phyloP scores from a whole-genome alignment of 2,888 invertebrate genomes.

The Rhagophthalmus giganteus region DNA sequence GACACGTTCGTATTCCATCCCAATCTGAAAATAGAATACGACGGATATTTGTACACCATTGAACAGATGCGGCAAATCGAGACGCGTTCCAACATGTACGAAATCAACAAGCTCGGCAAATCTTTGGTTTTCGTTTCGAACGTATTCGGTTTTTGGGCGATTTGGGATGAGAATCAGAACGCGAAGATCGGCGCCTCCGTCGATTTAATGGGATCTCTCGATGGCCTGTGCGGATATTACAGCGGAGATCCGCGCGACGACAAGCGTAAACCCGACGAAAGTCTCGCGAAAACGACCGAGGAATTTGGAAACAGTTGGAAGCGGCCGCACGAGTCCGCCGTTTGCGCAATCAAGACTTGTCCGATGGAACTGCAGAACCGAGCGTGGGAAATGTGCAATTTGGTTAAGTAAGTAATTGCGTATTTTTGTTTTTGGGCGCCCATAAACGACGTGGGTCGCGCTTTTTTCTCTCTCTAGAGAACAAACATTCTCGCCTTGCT shows the following conservation, averaged over 20 bases:
- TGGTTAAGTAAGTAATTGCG: constrained; percentile 62
- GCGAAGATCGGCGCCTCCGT: constrained; percentile 70
- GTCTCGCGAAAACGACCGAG: constrained; percentile 62
- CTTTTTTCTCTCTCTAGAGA: no score
- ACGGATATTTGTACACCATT: constrained; percentile 65
- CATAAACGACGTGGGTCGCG: no score
- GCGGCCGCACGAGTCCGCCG: constrained; percentile 55
- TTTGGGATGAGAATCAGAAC: constrained; percentile 66
- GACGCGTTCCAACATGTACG: constrained; percentile 62
- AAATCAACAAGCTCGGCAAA: constrained; percentile 69
- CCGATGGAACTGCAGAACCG: constrained; percentile 63
- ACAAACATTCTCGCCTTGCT: constrained; percentile 67
- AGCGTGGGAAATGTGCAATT: constrained; percentile 70
- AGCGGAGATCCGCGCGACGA: constrained; percentile 70
- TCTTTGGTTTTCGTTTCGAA: constrained; percentile 70
- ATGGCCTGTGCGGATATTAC: constrained; percentile 80
- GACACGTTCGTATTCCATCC: constrained; percentile 64
- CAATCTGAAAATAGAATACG: constrained; percentile 67
- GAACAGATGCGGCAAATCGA: constrained; percentile 65
- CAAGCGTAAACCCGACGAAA: constrained; percentile 70
- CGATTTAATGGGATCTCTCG: constrained; percentile 65
- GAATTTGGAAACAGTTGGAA: constrained; percentile 82
- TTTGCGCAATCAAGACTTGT: constrained; percentile 67
- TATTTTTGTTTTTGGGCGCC: no score
- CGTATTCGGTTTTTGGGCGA: constrained; percentile 73